Evolutionary conservation across 2,888 invertebrate genomes (phyloP).

Genomic region (Ctena decussata): DNA sequence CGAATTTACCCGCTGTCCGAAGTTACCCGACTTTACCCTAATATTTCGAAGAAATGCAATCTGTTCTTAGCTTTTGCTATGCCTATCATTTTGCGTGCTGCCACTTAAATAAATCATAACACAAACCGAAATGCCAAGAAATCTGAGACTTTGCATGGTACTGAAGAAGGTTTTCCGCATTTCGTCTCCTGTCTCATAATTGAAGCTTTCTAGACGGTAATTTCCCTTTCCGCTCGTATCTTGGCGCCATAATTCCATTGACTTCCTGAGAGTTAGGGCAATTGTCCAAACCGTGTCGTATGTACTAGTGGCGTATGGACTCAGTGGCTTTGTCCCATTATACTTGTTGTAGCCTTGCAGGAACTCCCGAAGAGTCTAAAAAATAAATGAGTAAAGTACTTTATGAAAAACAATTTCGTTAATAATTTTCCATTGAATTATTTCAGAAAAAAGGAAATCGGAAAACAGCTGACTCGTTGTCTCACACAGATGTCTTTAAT

Average conservation of each 20-base stretch:
- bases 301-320: conserved; percentile 91
- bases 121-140: conserved; percentile 95
- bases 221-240: background rate
- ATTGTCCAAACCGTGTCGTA: conserved; percentile 98
- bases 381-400: too few species aligned
- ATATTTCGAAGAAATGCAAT: too few species aligned
- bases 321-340: conserved; percentile 81
- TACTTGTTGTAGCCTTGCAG: conserved; percentile 89
- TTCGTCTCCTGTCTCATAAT: conserved; percentile 91
- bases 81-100: too few species aligned
- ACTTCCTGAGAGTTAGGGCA: conserved; percentile 91
- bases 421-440: too few species aligned
- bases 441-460: too few species aligned
- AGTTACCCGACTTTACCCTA: too few species aligned
- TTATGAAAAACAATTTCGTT: too few species aligned
- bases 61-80: too few species aligned
- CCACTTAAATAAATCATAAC: background rate
- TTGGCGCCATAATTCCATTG: conserved; percentile 87
- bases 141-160: conserved; percentile 92
- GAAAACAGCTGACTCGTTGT: too few species aligned
- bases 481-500: too few species aligned
- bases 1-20: too few species aligned
- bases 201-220: conserved; percentile 90
- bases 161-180: conserved; percentile 91
- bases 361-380: conserved; percentile 91